Evolutionary conservation across 2,797 vertebrate species (phyloP).

Genomic region (Coendou prehensilis): DNA sequence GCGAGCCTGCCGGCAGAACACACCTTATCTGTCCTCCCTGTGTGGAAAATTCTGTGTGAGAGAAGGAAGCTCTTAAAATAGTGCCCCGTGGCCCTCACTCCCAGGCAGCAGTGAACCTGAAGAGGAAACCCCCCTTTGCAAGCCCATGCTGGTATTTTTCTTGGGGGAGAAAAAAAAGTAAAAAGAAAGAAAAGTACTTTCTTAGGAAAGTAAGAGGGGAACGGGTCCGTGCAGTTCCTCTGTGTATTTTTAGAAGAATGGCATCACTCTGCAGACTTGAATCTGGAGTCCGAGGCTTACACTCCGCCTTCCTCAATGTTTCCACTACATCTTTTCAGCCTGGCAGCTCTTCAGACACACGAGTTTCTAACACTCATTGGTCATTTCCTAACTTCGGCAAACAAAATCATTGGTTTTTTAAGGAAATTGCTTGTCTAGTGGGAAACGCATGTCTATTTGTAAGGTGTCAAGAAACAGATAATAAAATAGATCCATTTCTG

Average conservation of each 20-base stretch:
- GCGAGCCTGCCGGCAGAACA: slow-evolving; percentile 44
- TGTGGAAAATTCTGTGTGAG: slow-evolving; percentile 66
- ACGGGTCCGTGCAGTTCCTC: slow-evolving; percentile 57
- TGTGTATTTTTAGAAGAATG: slow-evolving; percentile 79
- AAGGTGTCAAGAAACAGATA: slow-evolving; percentile 79
- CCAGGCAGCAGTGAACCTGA: neutral
- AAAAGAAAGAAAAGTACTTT: too few species aligned
- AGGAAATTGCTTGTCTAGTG: slow-evolving; percentile 56
- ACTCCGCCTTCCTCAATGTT: slow-evolving; percentile 75
- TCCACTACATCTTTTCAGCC: slow-evolving; percentile 69
- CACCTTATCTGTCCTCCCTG: slow-evolving; percentile 61
- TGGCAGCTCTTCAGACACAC: slow-evolving; percentile 56
- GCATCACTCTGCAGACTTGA: slow-evolving; percentile 73
- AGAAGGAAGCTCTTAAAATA: slow-evolving; percentile 72
- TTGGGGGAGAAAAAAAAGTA: neutral
- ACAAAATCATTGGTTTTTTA: slow-evolving; percentile 58
- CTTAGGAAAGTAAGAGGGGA: slow-evolving; percentile 47
- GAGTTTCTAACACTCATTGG: slow-evolving; percentile 51
- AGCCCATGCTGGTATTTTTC: neutral
- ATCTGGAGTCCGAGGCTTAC: slow-evolving; percentile 61
- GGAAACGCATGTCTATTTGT: slow-evolving; percentile 71
- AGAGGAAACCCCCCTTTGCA: slow-evolving; percentile 21
- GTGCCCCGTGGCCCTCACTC: neutral
- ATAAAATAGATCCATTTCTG: slow-evolving; percentile 81
- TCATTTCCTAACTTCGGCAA: slow-evolving; percentile 60